Conservation (phyloP, 1,140 invertebrate species). For the Tetraneura akinire region DNA sequence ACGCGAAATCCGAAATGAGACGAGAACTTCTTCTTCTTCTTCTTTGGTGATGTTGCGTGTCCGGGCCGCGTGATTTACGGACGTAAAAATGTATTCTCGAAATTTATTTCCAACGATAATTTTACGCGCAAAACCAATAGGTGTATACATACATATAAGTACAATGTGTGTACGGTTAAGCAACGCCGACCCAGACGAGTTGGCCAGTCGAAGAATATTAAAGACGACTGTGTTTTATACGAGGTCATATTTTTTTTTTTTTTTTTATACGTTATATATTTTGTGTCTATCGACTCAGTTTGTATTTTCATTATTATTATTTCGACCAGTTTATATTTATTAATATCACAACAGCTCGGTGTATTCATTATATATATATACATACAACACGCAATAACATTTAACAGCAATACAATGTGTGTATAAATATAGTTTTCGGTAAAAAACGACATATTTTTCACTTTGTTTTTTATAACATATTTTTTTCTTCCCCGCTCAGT, state of each 20-base stretch:
- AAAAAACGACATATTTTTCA: too few relatives aligned
- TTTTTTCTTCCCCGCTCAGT: not conserved
- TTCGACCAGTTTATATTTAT: too few relatives aligned
- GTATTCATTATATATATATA: too few relatives aligned
- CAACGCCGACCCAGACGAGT: not conserved
- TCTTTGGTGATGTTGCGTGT: not conserved
- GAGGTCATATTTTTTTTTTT: not conserved
- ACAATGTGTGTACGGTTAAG: not conserved
- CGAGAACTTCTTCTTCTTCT: not conserved
- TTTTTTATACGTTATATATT: not conserved
- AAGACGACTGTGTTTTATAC: not conserved
- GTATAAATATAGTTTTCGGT: too few relatives aligned
- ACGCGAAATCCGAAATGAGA: not conserved
- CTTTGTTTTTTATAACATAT: not conserved
- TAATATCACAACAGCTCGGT: too few relatives aligned
- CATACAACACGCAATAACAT: too few relatives aligned
- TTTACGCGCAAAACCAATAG: constrained; percentile 9
- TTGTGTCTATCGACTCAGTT: not conserved
- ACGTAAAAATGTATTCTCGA: not conserved
- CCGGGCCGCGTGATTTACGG: constrained; percentile 4
- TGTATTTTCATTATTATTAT: too few relatives aligned
- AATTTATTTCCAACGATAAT: not conserved
- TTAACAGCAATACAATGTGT: too few relatives aligned
- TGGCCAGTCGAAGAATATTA: not conserved
- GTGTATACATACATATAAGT: too few relatives aligned